These are phyloP conservation scores for Lobophora halterata DNA, from an alignment of 2,888 invertebrate species.

Conservation along the genomic window DNA sequence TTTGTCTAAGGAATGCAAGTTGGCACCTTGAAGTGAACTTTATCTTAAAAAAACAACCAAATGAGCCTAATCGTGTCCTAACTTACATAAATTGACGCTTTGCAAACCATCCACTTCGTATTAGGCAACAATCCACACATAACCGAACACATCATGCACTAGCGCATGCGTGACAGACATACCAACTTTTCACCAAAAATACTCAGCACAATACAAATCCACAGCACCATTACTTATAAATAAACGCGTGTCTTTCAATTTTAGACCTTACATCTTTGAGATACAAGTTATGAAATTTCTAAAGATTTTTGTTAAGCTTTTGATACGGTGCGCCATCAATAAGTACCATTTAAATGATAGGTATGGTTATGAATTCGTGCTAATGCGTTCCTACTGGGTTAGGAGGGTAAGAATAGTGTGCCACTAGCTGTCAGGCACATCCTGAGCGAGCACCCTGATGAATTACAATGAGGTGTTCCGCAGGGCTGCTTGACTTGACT, in stretches of 20 bases:
- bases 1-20: no score
- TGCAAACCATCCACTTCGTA: conserved; percentile 33
- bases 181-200: conserved; percentile 36
- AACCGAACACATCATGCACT: conserved; percentile 36
- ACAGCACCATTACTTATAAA: conserved; percentile 37
- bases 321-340: conserved; percentile 29
- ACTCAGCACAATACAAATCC: conserved; percentile 41
- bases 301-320: conserved; percentile 33
- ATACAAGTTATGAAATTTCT: conserved; percentile 5
- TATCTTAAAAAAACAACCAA: no score
- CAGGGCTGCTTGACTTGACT: conserved; percentile 21
- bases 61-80: no score
- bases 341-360: conserved; percentile 38
- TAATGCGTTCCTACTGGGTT: conserved; percentile 61
- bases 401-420: conserved; percentile 57
- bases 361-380: conserved; percentile 55
- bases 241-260: conserved; percentile 13
- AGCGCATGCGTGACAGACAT: conserved; percentile 40
- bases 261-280: conserved; percentile 27
- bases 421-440: conserved; percentile 41
- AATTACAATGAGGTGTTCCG: conserved; percentile 53
- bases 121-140: conserved; percentile 52
- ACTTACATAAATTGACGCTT: conserved; percentile 22
- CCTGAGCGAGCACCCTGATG: conserved; percentile 45
- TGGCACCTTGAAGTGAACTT: no score